Conservation (phyloP, 1,140 invertebrate species). For the Neodiprion pinetum region DNA sequence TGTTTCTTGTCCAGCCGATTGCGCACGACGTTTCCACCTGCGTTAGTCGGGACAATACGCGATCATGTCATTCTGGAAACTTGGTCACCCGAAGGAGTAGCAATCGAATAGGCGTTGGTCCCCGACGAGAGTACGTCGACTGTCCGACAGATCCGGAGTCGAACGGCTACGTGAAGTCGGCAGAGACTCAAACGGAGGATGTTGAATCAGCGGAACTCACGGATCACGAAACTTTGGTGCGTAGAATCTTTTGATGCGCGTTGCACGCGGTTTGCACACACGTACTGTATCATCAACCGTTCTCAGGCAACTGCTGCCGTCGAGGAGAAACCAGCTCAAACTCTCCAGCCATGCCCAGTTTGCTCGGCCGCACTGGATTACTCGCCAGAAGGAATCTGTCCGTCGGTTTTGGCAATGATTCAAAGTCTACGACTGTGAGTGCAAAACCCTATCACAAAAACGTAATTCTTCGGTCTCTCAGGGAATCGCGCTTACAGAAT, state of each 20-base stretch:
- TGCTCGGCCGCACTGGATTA: neutral
- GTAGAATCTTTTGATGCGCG: too few species aligned
- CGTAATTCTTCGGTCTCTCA: too few species aligned
- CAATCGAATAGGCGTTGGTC: neutral
- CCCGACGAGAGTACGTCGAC: neutral
- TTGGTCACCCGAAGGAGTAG: neutral
- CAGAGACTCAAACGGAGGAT: neutral
- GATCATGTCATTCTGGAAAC: neutral
- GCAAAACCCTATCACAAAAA: neutral
- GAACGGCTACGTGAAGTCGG: neutral
- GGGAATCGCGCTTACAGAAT: neutral
- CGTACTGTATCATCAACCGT: too few species aligned
- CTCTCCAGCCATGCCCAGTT: neutral
- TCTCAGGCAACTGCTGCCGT: neutral
- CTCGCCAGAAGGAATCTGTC: neutral
- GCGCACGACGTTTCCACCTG: neutral
- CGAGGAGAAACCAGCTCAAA: neutral
- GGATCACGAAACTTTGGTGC: neutral
- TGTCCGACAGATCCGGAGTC: neutral
- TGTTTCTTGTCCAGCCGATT: neutral
- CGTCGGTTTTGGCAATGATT: neutral
- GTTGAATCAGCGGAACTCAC: neutral
- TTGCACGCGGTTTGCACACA: too few species aligned
- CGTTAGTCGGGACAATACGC: neutral
- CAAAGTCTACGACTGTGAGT: neutral